Percentiles rank a stretch among this genome's conserved stretches.
Conservation (phyloP, 2,113 vertebrate species). For the Anas platyrhynchos region DNA sequence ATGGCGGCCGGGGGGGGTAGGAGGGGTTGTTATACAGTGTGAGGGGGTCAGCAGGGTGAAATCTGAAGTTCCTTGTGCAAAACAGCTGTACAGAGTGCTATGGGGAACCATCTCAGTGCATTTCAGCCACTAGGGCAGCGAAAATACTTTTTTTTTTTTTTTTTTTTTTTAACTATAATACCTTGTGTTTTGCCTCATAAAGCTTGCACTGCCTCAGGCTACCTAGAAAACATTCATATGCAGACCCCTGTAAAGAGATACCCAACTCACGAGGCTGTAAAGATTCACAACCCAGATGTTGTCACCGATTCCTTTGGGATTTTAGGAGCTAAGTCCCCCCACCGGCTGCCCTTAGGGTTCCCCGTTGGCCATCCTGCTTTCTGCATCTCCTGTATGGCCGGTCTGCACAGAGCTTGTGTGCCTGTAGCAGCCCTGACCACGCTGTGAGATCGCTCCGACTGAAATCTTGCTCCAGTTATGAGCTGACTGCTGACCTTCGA, state of each 20-base stretch:
- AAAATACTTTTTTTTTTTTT: too few species aligned
- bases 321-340: not conserved
- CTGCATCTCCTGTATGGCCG: fast-evolving
- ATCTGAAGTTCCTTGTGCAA: too few species aligned
- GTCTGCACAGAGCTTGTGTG: fast-evolving
- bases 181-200: not conserved
- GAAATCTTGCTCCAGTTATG: not conserved
- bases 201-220: not conserved
- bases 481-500: not conserved
- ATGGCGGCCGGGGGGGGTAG: too few species aligned
- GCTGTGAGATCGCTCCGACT: not conserved
- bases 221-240: not conserved
- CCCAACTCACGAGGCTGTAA: not conserved
- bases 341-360: not conserved
- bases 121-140: not conserved
- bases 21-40: too few species aligned
- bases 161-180: too few species aligned
- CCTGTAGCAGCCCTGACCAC: too few species aligned
- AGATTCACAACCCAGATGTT: not conserved
- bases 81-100: not conserved
- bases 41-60: too few species aligned
- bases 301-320: not conserved
- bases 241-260: not conserved
- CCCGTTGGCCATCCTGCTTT: fast-evolving
- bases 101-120: not conserved